Conservation (phyloP, 2,888 invertebrate genomes). For the Lapara coniferarum region DNA sequence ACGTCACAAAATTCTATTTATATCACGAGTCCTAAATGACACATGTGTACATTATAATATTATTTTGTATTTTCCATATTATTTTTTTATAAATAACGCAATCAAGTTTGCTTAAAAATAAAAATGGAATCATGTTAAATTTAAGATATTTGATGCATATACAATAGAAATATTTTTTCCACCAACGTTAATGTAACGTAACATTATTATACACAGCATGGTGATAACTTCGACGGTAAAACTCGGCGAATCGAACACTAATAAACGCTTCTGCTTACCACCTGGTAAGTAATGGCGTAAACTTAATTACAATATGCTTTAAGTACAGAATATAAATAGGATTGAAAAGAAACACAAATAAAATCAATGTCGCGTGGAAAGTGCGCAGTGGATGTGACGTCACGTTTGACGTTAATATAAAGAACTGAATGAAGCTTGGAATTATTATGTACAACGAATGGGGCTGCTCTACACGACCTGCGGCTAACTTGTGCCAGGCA, state of each 20-base stretch:
- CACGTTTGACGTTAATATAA: slow-evolving; percentile 2
- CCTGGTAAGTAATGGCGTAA: too few relatives aligned
- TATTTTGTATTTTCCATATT: background rate
- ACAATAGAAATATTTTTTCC: too few relatives aligned
- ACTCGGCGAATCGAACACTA: too few relatives aligned
- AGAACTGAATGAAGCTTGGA: background rate
- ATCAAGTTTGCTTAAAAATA: background rate
- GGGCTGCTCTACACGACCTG: background rate
- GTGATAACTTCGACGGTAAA: too few relatives aligned
- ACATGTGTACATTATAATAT: background rate
- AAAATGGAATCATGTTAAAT: too few relatives aligned
- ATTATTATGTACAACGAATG: too few relatives aligned
- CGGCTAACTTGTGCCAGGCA: background rate
- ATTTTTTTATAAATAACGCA: too few relatives aligned
- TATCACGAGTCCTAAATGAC: background rate
- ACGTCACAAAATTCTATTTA: slow-evolving; percentile 8
- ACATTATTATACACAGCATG: too few relatives aligned
- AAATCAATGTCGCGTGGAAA: slow-evolving; percentile 9
- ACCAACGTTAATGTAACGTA: too few relatives aligned
- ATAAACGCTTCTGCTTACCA: too few relatives aligned
- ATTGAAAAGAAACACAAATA: background rate
- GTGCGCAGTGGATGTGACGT: background rate
- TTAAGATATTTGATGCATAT: too few relatives aligned
- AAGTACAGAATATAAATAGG: background rate
- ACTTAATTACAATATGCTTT: too few relatives aligned